Conservation (phyloP, 2,113 vertebrate species). For the Strix aluco region DNA sequence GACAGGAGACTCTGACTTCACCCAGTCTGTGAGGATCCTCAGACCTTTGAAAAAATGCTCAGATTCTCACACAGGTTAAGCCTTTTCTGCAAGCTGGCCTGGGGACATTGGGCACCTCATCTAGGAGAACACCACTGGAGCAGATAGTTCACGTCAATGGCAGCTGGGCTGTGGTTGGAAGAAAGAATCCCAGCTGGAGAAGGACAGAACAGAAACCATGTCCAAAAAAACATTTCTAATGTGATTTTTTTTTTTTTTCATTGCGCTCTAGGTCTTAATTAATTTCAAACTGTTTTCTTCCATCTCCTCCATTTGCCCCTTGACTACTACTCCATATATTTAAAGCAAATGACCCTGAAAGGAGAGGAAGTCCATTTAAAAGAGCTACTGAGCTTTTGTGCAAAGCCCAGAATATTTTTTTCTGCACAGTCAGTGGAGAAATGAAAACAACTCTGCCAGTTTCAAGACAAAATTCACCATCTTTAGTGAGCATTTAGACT, state of each 20-base stretch:
- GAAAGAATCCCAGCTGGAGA: background rate
- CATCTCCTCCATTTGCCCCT: background rate
- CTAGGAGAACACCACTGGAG: background rate
- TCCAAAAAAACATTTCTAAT: background rate
- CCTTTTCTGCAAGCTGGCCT: background rate
- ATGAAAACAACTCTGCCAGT: background rate
- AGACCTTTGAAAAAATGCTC: background rate
- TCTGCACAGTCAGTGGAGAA: background rate
- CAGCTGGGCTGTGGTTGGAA: fast-evolving
- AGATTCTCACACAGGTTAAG: background rate
- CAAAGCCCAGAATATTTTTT: background rate
- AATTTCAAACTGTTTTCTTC: background rate
- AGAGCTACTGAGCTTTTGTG: background rate
- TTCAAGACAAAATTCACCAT: background rate
- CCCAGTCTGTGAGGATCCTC: background rate
- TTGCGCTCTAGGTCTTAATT: background rate
- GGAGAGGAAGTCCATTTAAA: background rate
- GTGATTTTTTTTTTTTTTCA: background rate
- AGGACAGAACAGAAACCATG: background rate
- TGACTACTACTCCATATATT: background rate
- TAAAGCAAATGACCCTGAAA: background rate
- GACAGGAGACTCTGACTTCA: background rate
- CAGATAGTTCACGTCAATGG: background rate
- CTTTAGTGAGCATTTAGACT: background rate
- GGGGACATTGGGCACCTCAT: background rate